Evolutionary conservation across 2,113 vertebrate species (phyloP), one percentile per base, ranked within the genome.

Genomic region (Alectura lathami): DNA sequence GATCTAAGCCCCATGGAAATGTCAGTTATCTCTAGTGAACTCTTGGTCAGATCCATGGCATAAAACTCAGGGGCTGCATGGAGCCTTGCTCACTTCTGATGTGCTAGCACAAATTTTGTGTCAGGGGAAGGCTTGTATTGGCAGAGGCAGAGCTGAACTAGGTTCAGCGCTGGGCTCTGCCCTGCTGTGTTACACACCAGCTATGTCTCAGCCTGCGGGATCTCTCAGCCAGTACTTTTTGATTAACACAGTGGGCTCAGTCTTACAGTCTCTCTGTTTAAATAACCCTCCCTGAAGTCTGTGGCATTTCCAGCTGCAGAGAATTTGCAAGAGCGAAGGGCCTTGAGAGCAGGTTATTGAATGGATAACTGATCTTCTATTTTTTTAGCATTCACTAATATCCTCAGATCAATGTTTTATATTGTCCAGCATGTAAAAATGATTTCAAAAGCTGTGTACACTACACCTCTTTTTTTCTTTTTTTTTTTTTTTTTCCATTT

Each of bases 361-460:
- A 75, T 45, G 29, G 53, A 73, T 83, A 82, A 60, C 32, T 60
- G 54, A 42, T 73, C 53, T 93, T 83, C 77, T 54, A 3, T 88
- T 91, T 86, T 86, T 23, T 88, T 83, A 73, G 70, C 4, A 0
- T 76, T 83, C n/a, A 17, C 26, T 86, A 12, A 86, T 89, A 70
- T 42, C 53, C 77, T 95, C 45, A 42, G 60, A 56, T 69, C 66
- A 56, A 87, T 94, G 51, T 77, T 94, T 78, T 76, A 57, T 87
- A 93, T 91, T 95, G n/a, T 91, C 70, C 81, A 86, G 67, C 67
- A 78, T 96, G 78, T 91, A 83, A 92, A 93, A 74, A 60, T 26
- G 0, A 45, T 80, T 89, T 92, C 59, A 30, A 94, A 91, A 90
- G 72, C 70, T 89, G 59, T 95, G 60, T 94, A 91, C 40, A 78